Base-by-base conservation (phyloP, 2,888 invertebrate species). In the Toxonevra muliebris region DNA sequence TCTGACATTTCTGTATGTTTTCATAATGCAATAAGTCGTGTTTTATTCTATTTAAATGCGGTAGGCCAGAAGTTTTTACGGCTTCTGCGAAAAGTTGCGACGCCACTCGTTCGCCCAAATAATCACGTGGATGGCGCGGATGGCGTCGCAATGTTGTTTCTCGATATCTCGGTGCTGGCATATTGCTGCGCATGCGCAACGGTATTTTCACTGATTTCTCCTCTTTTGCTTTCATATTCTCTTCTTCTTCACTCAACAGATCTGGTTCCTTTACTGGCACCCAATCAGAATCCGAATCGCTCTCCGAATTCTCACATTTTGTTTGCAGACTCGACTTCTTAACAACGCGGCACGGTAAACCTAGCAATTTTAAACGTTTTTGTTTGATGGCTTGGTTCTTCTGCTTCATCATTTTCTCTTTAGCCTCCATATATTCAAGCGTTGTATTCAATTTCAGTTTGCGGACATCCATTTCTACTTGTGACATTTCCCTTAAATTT, bases 81-180 rank as follows among this genome's bases (percentile, higher is more conserved):
- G 73, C 73, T n/a, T 81, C 69, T 48, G 79, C 76, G 2, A 83
- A 80, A 1, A 74, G 45, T 4, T 63, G 66, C 5, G 82, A 81
- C 0, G 80, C 77, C 2, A 82, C 74, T 2, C 79, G 78, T 43
- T 78, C 76, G 0, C 61, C 20, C 0, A 59, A 65, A 30, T 84
- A 83, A n/a, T 84, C 71, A 3, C 85, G 75, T 0, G 72, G 75
- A 1, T 77, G 71, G 0, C 82, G 69, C 0, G 82, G 84, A 72
- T 84, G 80, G 2, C 77, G 74, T 0, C 77, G 74, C 1, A 84
- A 68, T 0, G 83, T 84, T 2, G 82, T 76, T 67, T 85, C 82
- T 0, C 85, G 77, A 53, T 71, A 75, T 55, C 72, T 57, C 0
- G 85, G 82, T 0, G 84, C 84, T 1, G 84, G 84, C 82, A 85